Conservation (phyloP, 2,113 vertebrate genomes). For the Nerophis ophidion region DNA sequence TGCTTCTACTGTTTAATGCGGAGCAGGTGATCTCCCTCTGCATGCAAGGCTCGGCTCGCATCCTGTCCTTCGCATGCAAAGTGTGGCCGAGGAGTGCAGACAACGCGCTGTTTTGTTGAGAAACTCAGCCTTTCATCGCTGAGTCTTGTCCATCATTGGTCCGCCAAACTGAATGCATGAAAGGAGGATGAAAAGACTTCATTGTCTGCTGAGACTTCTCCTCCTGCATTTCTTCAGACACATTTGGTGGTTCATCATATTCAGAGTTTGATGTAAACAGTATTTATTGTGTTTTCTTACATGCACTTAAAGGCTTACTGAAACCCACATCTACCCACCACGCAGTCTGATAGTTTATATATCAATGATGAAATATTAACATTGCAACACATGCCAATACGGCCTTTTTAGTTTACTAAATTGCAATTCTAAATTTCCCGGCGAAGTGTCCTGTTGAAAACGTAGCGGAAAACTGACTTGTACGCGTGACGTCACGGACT, state of each 20-base stretch:
- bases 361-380: too few species aligned
- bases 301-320: too few species aligned
- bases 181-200: conserved; percentile 29
- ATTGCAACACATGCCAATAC: too few species aligned
- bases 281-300: background rate
- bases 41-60: background rate
- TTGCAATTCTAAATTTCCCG: too few species aligned
- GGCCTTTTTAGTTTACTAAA: too few species aligned
- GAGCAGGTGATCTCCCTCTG: conserved; percentile 15
- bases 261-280: background rate
- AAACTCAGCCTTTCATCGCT: conserved; percentile 24
- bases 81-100: background rate
- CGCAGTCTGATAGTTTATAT: too few species aligned
- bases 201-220: conserved; percentile 30
- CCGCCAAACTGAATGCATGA: conserved; percentile 41
- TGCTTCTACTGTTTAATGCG: conserved; percentile 14
- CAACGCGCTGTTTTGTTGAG: conserved; percentile 3
- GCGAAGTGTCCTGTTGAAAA: too few species aligned
- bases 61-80: background rate
- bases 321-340: too few species aligned
- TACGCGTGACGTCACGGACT: too few species aligned
- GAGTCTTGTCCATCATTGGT: conserved; percentile 27
- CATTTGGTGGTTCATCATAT: conserved; percentile 4
- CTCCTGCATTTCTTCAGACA: conserved; percentile 20
- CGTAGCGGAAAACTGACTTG: too few species aligned